phyloP scores from a whole-genome alignment of 2,888 invertebrate species.

The Ernsta delagoae region DNA sequence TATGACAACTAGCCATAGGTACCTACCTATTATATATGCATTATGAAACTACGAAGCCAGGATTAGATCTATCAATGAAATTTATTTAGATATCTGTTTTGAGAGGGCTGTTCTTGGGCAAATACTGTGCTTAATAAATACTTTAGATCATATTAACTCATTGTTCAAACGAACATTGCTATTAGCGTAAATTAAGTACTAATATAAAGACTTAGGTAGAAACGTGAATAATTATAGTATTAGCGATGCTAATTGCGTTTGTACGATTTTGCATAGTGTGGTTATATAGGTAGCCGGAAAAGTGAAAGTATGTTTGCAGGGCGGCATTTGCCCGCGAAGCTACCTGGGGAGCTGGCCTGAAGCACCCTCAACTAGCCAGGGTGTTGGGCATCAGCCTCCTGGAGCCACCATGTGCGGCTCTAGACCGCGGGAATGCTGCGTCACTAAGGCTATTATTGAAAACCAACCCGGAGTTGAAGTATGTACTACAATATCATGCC shows the following conservation, averaged over 20 bases:
- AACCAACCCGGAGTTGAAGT: slow-evolving; percentile 80
- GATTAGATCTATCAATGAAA: slow-evolving; percentile 1
- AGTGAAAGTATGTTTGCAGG: slow-evolving; percentile 72
- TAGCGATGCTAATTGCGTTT: too few relatives aligned
- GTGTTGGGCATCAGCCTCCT: slow-evolving; percentile 93
- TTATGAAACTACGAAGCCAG: slow-evolving; percentile 18
- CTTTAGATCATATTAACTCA: too few relatives aligned
- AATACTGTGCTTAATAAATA: too few relatives aligned
- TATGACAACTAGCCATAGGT: too few relatives aligned
- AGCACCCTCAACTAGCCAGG: slow-evolving; percentile 93
- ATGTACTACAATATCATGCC: slow-evolving; percentile 39
- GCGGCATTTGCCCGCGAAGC: slow-evolving; percentile 95
- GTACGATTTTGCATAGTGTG: too few relatives aligned
- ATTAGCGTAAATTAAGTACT: too few relatives aligned
- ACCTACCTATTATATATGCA: not conserved
- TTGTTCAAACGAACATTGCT: too few relatives aligned
- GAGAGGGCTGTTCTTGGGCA: too few relatives aligned
- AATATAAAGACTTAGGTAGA: too few relatives aligned
- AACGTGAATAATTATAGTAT: too few relatives aligned
- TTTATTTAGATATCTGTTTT: too few relatives aligned
- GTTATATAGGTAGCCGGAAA: slow-evolving; percentile 9
- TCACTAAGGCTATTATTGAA: slow-evolving; percentile 90
- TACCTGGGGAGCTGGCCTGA: slow-evolving; percentile 92
- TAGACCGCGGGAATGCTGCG: slow-evolving; percentile 95
- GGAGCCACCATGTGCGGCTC: slow-evolving; percentile 94